Evolutionary conservation across 2,113 vertebrate species (phyloP).

Genomic region (Accipiter virgatus): DNA sequence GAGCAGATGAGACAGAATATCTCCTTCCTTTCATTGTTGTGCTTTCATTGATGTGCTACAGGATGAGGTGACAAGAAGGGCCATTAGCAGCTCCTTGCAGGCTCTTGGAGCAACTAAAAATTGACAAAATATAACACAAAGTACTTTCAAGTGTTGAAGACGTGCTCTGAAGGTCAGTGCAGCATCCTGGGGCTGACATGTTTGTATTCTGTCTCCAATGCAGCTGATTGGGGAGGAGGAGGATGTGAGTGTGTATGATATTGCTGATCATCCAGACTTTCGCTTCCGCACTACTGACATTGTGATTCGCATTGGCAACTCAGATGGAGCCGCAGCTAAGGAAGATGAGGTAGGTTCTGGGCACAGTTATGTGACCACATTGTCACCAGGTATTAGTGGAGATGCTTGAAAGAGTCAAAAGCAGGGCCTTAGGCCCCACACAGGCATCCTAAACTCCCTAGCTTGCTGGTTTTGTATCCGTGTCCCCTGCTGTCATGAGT

Average conservation of each 20-base stretch:
- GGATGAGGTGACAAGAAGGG: neutral
- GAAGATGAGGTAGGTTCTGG: constrained; percentile 70
- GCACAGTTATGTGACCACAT: accelerated
- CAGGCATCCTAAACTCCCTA: neutral
- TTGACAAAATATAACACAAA: neutral
- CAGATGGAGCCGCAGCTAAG: constrained; percentile 69
- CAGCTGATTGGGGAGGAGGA: constrained; percentile 92
- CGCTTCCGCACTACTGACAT: constrained; percentile 95
- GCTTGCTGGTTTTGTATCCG: neutral
- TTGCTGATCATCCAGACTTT: constrained; percentile 95
- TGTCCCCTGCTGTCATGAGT: neutral
- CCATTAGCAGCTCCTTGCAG: neutral
- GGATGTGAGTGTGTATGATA: constrained; percentile 97
- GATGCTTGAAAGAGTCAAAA: neutral
- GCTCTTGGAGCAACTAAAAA: neutral
- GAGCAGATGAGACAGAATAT: neutral
- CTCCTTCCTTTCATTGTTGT: neutral
- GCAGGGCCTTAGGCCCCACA: neutral
- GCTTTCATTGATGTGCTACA: neutral
- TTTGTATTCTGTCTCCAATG: accelerated
- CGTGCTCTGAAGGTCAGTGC: neutral
- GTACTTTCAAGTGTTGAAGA: neutral
- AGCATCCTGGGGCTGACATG: neutral
- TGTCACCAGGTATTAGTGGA: neutral
- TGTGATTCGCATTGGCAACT: constrained; percentile 95